Evolutionary conservation across 2,113 vertebrate genomes (phyloP), one percentile per base, ranked within the genome.

Genomic region (Alethe castanea): DNA sequence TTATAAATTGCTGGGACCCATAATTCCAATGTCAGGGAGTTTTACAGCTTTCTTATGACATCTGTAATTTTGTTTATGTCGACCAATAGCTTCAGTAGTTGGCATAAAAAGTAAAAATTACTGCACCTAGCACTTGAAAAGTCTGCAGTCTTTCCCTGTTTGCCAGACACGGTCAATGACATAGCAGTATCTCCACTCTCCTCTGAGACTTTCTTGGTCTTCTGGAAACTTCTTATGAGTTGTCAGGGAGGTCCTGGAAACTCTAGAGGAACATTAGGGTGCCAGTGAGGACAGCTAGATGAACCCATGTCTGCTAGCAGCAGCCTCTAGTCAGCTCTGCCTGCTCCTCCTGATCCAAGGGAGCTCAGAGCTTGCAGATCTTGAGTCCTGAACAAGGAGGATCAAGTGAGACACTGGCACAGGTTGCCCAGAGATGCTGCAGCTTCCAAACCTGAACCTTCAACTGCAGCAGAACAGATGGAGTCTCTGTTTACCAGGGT

Each of bases 221-320:
- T 72, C 35, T 67, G 40, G 31, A 10, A 59, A 7, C 5, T 9
- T 14, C 24, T 35, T 47, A 26, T 14, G 31, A 15, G 11, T 73
- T 33, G 8, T 78, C 22, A 50, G 5, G 44, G 35, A 5, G 73
- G 38, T 77, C 40, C 23, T 52, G 22, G 25, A 45, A 84, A 28
- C 12, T 6, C 29, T 42, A 17, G 25, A 52, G 14, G 25, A 72
- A 20, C 0, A 0, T 24, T 28, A 10, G 8, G 12, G 14, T 64
- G 25, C 16, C 44, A 38, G 6, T 50, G 44, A 81, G 36, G 29
- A 50, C 19, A 50, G 19, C 12, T 40, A 24, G 31, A 38, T 8
- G 29, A 48, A 17, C 25, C 35, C 1, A 2, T 56, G 26, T 25
- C 52, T 80, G 29, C 36, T 74, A 44, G 33, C 47, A 70, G 22